A percentile compares a stretch with the other conserved stretches of the same genome.
phyloP scores from a whole-genome alignment of 2,888 invertebrate species.

The Oligia fasciuncula region DNA sequence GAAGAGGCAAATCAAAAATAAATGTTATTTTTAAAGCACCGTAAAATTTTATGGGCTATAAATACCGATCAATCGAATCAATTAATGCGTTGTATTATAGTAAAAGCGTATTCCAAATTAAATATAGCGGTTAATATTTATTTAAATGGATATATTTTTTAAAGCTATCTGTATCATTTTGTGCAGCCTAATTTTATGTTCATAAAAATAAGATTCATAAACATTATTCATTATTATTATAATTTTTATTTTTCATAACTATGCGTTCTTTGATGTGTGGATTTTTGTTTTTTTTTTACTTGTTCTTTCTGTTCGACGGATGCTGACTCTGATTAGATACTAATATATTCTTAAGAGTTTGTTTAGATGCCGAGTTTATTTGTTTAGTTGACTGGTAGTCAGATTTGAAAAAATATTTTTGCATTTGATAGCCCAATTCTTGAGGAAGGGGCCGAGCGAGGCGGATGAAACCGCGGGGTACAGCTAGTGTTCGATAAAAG shows the following conservation, averaged over 20 bases:
- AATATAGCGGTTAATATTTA: not conserved
- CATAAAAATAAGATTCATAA: not conserved
- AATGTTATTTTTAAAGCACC: slow-evolving; percentile 27
- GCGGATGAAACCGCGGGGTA: not conserved
- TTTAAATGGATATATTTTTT: not conserved
- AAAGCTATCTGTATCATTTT: not conserved
- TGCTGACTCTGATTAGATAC: not conserved
- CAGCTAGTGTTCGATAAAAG: not conserved
- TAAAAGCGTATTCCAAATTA: slow-evolving; percentile 3
- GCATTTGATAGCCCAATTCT: not conserved
- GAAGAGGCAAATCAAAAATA: slow-evolving; percentile 17
- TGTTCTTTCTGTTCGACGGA: no score
- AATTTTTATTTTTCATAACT: not conserved
- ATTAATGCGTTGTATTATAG: not conserved
- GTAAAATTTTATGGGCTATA: slow-evolving; percentile 35
- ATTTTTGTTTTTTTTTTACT: no score
- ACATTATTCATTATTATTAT: not conserved
- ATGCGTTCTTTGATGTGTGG: not conserved
- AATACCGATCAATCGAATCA: slow-evolving; percentile 26
- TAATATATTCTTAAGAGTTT: not conserved
- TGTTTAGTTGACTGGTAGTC: not conserved
- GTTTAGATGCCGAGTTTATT: not conserved
- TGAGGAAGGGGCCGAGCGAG: not conserved
- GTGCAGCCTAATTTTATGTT: not conserved
- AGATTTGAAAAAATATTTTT: not conserved